These are phyloP conservation scores for Trichogramma dendrolimi DNA, from an alignment of 2,888 invertebrate species.

Conservation along the genomic window DNA sequence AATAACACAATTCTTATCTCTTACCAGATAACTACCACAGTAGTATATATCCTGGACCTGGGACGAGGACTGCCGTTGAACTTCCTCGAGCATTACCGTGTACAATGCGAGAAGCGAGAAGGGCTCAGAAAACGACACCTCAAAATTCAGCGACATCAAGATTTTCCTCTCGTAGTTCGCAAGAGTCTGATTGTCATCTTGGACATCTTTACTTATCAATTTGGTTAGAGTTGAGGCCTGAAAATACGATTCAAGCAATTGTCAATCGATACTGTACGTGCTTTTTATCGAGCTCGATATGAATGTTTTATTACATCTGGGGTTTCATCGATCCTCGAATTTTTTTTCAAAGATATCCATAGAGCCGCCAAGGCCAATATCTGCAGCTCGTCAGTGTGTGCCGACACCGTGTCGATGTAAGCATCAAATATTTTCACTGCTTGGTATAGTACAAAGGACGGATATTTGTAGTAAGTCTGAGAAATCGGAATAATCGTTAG, in stretches of 20 bases:
- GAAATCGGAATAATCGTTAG: too few species aligned
- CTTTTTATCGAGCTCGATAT: not conserved
- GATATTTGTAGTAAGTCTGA: conserved; percentile 35
- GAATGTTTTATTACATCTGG: conserved; percentile 28
- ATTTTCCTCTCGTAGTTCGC: conserved; percentile 35
- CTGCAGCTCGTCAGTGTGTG: conserved; percentile 32
- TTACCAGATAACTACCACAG: conserved; percentile 39
- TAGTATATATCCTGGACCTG: conserved; percentile 27
- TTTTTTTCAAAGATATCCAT: conserved; percentile 41
- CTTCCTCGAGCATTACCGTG: conserved; percentile 7
- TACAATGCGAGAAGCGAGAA: conserved; percentile 33
- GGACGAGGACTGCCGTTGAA: not conserved
- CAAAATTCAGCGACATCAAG: conserved; percentile 34
- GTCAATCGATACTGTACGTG: not conserved
- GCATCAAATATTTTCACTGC: conserved; percentile 40
- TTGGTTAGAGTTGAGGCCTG: too few species aligned
- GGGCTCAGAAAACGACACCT: conserved; percentile 39
- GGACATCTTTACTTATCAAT: conserved; percentile 30
- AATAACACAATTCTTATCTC: not conserved
- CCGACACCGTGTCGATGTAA: conserved; percentile 31
- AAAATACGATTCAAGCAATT: not conserved
- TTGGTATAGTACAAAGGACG: conserved; percentile 38
- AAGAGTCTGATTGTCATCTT: conserved; percentile 21
- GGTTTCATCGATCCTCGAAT: conserved; percentile 28
- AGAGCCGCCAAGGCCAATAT: conserved; percentile 35